Percentiles rank a stretch among this genome's conserved stretches.
Conservation (phyloP, 2,113 vertebrate genomes). For the Rhombomys opimus region DNA sequence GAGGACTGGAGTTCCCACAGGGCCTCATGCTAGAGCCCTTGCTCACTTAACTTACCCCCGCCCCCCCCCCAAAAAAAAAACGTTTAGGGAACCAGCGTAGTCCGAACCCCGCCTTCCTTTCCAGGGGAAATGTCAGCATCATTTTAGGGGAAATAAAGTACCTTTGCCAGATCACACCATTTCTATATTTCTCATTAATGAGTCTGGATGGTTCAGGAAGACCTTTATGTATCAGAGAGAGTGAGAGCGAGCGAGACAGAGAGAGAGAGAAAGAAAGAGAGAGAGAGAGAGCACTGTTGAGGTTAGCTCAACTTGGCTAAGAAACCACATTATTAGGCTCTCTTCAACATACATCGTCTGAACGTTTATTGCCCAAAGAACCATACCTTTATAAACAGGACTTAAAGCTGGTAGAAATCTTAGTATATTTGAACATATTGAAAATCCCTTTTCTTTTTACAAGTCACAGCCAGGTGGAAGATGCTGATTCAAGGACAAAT, state of each 20-base stretch:
- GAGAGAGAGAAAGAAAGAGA: not conserved
- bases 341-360: not conserved
- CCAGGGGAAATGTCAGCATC: not conserved
- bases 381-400: not conserved
- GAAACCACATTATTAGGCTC: not conserved
- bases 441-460: not conserved
- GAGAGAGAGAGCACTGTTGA: not conserved
- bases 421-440: not conserved
- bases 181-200: constrained; percentile 3
- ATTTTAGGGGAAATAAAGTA: not conserved
- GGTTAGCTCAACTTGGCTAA: not conserved
- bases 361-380: not conserved
- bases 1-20: not conserved
- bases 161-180: not conserved
- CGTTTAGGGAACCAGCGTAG: not conserved
- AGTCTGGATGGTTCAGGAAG: not conserved
- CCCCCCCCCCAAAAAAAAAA: not conserved
- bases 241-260: too few species aligned
- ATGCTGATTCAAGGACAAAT: not conserved
- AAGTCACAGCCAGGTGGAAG: not conserved
- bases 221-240: not conserved
- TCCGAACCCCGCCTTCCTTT: not conserved
- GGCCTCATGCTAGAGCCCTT: not conserved
- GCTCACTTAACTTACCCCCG: not conserved
- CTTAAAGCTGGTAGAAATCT: not conserved